phyloP scores from a whole-genome alignment of 1,140 invertebrate species.

The honey bee (Apis mellifera) region DNA sequence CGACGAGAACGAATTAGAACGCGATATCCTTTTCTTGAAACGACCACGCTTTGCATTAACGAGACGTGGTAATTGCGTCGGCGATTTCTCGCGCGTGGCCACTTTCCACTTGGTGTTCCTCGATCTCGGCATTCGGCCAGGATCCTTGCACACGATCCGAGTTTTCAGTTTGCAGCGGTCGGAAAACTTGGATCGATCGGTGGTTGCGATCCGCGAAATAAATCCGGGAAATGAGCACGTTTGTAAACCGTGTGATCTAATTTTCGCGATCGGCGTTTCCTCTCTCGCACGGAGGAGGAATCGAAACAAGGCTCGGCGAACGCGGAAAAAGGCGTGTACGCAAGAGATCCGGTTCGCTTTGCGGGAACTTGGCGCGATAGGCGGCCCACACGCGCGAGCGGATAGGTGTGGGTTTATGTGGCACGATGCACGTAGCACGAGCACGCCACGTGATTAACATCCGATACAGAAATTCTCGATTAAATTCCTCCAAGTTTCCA shows the following conservation, averaged over 20 bases:
- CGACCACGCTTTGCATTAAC: not conserved
- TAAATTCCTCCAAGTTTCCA: constrained; percentile 4
- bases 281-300: constrained; percentile 42
- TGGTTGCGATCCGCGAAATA: not conserved
- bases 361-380: constrained; percentile 54
- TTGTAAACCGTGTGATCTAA: constrained; percentile 16
- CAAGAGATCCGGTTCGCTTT: constrained; percentile 62
- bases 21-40: not conserved
- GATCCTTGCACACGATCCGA: not conserved
- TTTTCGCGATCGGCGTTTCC: constrained; percentile 48
- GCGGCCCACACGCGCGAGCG: not conserved
- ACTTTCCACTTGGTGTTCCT: constrained; percentile 4
- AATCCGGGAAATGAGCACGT: too few relatives aligned
- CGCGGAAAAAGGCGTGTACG: constrained; percentile 57
- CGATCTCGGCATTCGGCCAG: not conserved
- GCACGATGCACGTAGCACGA: constrained; percentile 42
- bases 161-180: not conserved
- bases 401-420: constrained; percentile 11
- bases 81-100: not conserved
- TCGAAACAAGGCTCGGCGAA: constrained; percentile 44
- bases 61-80: not conserved
- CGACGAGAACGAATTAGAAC: not conserved
- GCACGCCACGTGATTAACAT: constrained; percentile 59
- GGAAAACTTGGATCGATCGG: constrained; percentile 3
- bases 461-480: constrained; percentile 53